Base-by-base conservation (phyloP, 2,113 vertebrate species). In the Plectropomus leopardus region DNA sequence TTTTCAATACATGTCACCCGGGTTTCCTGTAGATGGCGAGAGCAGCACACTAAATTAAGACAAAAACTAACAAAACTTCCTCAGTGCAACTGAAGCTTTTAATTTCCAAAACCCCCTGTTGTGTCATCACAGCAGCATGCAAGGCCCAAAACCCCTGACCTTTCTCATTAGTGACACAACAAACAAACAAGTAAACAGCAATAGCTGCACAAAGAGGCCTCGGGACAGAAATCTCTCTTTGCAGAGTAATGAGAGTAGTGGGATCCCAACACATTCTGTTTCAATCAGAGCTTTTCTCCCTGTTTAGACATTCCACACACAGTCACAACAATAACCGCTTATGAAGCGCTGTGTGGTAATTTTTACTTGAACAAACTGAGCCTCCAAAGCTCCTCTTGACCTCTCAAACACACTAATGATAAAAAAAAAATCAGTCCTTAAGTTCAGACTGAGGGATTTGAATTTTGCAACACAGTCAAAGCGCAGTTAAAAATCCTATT, bases 251-350 rank as follows among this genome's bases (percentile, higher is more conserved):
- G n/a, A n/a, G n/a, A n/a, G n/a, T n/a, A n/a, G n/a, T n/a, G n/a
- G n/a, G n/a, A n/a, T n/a, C n/a, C n/a, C n/a, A n/a, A n/a, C n/a
- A n/a, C 7, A 36, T 5, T 34, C 51, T 40, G 28, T 28, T 78
- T 58, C 30, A 75, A 11, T 42, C 53, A 44, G 50, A 3, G 8
- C 32, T 6, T 32, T 36, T 36, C 11, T 3, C 14, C n/a, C 40
- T n/a, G 4, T 44, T 64, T 45, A 65, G 11, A 34, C 23, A 53
- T 73, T 83, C 57, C 63, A 47, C 0, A 60, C 17, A 16, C 30
- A n/a, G 17, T 81, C 77, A n/a, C 77, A 84, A 78, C 58, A 81
- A 81, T 58, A 84, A 87, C 78, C 47, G 47, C 40, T 78, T 63
- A 65, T 4, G 30, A 58, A 28, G 21, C 3, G 1, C 23, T 53